A percentile compares a stretch with the other conserved stretches of the same genome.
phyloP scores from a whole-genome alignment of 1,140 invertebrate genomes.

The Nasonia giraulti region DNA sequence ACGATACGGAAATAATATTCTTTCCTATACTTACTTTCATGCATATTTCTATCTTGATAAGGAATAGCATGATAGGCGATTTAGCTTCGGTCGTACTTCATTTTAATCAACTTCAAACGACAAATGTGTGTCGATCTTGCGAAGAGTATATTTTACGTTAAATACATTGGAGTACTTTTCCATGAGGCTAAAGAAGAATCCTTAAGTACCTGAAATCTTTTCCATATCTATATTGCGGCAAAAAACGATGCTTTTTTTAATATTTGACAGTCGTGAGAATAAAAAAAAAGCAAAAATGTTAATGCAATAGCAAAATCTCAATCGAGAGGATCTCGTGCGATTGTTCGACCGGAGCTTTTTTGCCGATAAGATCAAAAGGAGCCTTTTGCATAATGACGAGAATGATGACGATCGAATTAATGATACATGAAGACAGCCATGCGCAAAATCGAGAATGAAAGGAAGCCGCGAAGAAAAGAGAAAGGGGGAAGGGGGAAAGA shows the following conservation, averaged over 20 bases:
- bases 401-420: constrained; percentile 19
- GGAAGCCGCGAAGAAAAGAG: background rate
- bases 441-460: background rate
- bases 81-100: constrained; percentile 36
- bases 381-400: constrained; percentile 18
- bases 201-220: constrained; percentile 48
- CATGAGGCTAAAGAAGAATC: constrained; percentile 23
- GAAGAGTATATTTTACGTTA: constrained; percentile 13
- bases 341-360: constrained; percentile 40
- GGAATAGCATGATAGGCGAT: background rate
- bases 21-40: constrained; percentile 14
- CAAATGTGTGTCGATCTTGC: background rate
- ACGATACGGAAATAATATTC: background rate
- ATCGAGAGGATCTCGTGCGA: constrained; percentile 35
- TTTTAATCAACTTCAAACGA: background rate
- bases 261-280: constrained; percentile 17
- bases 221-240: constrained; percentile 34
- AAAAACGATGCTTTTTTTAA: constrained; percentile 17
- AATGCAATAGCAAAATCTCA: background rate
- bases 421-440: constrained; percentile 14
- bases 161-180: constrained; percentile 27
- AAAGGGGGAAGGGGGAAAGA: background rate
- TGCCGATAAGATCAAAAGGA: constrained; percentile 29
- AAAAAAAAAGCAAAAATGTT: background rate
- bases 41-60: constrained; percentile 32